A percentile compares a stretch with the other conserved stretches of the same genome.
Conservation (phyloP, 2,888 invertebrate genomes). For the Polydrusus cervinus region DNA sequence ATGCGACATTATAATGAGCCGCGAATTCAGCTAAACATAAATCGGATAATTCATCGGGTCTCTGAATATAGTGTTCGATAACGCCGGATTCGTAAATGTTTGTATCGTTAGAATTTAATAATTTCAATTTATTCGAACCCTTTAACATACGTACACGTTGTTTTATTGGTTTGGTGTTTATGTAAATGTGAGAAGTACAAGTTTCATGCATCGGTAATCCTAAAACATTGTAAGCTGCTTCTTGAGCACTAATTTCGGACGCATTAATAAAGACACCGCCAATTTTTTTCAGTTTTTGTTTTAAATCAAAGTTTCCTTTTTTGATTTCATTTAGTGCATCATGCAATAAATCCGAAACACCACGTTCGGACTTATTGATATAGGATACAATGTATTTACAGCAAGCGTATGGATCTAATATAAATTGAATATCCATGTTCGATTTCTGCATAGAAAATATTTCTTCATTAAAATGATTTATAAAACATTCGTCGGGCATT, state of each 20-base stretch:
- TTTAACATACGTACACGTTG: conserved; percentile 29
- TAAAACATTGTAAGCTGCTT: conserved; percentile 34
- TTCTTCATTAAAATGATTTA: conserved; percentile 41
- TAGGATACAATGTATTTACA: conserved; percentile 23
- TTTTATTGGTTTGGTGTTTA: conserved; percentile 29
- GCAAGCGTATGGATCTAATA: neutral
- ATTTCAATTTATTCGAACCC: neutral
- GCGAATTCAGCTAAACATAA: conserved; percentile 38
- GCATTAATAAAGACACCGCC: conserved; percentile 28
- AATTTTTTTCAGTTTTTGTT: conserved; percentile 24
- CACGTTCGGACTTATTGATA: conserved; percentile 29
- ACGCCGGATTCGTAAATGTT: conserved; percentile 15
- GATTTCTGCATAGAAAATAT: conserved; percentile 30
- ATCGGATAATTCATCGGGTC: conserved; percentile 14
- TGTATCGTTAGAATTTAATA: conserved; percentile 4
- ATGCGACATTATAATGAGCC: conserved; percentile 8
- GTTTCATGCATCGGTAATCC: conserved; percentile 27
- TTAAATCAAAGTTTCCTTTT: conserved; percentile 25
- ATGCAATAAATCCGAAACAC: conserved; percentile 28
- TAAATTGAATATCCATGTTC: neutral
- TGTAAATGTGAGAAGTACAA: conserved; percentile 11
- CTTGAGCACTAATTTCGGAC: conserved; percentile 34
- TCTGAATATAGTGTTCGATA: conserved; percentile 18
- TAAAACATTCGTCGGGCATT: conserved; percentile 16
- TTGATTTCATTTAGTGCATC: conserved; percentile 29